These are phyloP conservation scores for Pavo muticus DNA, from an alignment of 2,113 vertebrate species.

Conservation along the genomic window DNA sequence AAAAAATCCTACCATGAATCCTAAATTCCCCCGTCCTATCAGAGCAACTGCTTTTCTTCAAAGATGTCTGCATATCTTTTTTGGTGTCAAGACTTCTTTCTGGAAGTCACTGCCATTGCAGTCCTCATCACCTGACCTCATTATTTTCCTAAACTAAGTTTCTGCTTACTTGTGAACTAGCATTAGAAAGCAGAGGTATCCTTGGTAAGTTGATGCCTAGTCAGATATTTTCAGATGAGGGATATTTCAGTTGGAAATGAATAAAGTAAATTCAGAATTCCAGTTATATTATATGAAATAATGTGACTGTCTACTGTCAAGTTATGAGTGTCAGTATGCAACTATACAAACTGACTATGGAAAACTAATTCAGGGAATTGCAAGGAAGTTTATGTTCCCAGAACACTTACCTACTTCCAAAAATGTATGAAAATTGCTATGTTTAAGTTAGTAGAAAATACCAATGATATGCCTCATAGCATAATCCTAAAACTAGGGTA, in stretches of 20 bases:
- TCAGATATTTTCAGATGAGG: background rate
- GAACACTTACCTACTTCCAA: background rate
- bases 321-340: background rate
- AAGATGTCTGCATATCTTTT: background rate
- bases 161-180: background rate
- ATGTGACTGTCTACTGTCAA: background rate
- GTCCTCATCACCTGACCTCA: background rate
- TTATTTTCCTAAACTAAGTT: background rate
- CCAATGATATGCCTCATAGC: background rate
- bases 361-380: background rate
- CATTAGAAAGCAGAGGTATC: background rate
- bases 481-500: background rate
- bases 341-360: background rate
- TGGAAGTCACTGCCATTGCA: background rate
- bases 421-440: background rate
- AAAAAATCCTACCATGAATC: background rate
- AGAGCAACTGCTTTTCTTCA: background rate
- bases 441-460: background rate
- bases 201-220: background rate
- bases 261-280: background rate
- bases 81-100: background rate
- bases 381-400: background rate
- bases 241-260: background rate
- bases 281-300: background rate
- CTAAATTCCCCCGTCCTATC: background rate